These are phyloP conservation scores for Tubiluchus corallicola DNA, from an alignment of 2,888 invertebrate genomes.

Conservation along the genomic window DNA sequence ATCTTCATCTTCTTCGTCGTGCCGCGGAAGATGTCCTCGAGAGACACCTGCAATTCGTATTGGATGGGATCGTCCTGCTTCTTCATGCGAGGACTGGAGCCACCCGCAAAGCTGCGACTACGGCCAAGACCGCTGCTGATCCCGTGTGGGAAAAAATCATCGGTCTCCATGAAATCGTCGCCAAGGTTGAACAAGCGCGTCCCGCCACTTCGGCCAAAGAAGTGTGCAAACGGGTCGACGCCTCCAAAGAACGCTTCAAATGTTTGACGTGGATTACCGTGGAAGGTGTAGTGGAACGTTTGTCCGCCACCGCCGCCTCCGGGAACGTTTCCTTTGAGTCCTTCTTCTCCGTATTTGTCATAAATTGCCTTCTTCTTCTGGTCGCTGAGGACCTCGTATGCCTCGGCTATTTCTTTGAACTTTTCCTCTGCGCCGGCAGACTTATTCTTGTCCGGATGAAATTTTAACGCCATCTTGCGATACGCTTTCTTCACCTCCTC, in stretches of 20 bases:
- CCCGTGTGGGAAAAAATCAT: neutral
- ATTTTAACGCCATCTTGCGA: slow-evolving; percentile 77
- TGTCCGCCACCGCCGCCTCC: slow-evolving; percentile 14
- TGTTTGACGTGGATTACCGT: slow-evolving; percentile 27
- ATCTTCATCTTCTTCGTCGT: slow-evolving; percentile 20
- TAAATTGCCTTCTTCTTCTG: slow-evolving; percentile 27
- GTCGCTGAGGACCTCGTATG: slow-evolving; percentile 30
- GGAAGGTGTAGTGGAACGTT: slow-evolving; percentile 22
- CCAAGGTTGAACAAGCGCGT: too few species aligned
- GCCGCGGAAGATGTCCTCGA: slow-evolving; percentile 29
- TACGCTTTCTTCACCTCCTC: slow-evolving; percentile 53
- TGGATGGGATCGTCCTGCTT: slow-evolving; percentile 70
- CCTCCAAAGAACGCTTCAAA: slow-evolving; percentile 30
- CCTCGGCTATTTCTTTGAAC: slow-evolving; percentile 33
- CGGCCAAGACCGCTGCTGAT: neutral
- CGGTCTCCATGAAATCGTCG: too few species aligned
- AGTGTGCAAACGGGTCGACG: slow-evolving; percentile 27
- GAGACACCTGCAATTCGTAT: slow-evolving; percentile 32
- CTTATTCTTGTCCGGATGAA: slow-evolving; percentile 60
- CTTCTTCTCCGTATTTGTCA: slow-evolving; percentile 31
- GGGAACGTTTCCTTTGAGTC: slow-evolving; percentile 24
- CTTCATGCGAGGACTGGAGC: neutral
- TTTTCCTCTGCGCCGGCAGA: slow-evolving; percentile 32
- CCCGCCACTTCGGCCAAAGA: slow-evolving; percentile 17
- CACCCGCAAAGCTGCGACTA: neutral